A percentile compares a stretch with the other conserved stretches of the same genome.
Conservation (phyloP, 2,113 vertebrate genomes). For the Odocoileus hemionus region DNA sequence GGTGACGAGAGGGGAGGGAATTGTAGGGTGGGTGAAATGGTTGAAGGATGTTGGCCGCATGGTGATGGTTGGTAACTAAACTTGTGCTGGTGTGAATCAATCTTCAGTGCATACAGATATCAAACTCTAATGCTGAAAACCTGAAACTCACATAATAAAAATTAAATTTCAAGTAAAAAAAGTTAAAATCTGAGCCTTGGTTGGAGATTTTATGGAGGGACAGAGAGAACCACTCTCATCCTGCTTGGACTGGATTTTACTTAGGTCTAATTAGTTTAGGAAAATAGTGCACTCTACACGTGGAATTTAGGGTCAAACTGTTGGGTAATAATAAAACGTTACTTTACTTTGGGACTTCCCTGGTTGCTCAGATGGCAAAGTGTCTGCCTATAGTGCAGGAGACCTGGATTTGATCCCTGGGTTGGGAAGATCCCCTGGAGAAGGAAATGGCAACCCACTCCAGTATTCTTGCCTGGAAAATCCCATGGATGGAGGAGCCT, state of each 20-base stretch:
- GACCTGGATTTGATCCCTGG: too few species aligned
- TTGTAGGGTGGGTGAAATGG: neutral
- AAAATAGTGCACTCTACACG: neutral
- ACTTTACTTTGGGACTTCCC: neutral
- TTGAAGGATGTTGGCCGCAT: too few species aligned
- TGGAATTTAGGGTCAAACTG: neutral
- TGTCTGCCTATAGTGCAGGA: too few species aligned
- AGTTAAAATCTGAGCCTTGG: neutral
- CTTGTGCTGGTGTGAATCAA: neutral
- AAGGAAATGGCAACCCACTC: too few species aligned
- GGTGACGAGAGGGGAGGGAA: neutral
- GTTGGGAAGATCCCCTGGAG: too few species aligned
- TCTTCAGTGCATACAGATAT: neutral
- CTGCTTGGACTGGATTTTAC: neutral
- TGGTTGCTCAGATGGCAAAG: too few species aligned
- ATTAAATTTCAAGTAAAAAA: neutral
- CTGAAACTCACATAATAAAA: neutral
- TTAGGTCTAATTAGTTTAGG: neutral
- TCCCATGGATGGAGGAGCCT: too few species aligned
- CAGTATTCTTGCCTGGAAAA: too few species aligned
- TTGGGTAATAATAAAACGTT: neutral
- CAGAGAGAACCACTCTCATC: neutral
- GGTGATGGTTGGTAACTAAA: neutral
- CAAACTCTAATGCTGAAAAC: neutral
- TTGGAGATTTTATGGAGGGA: neutral